Conservation (phyloP, 2,113 vertebrate genomes). For the Damaliscus lunatus region DNA sequence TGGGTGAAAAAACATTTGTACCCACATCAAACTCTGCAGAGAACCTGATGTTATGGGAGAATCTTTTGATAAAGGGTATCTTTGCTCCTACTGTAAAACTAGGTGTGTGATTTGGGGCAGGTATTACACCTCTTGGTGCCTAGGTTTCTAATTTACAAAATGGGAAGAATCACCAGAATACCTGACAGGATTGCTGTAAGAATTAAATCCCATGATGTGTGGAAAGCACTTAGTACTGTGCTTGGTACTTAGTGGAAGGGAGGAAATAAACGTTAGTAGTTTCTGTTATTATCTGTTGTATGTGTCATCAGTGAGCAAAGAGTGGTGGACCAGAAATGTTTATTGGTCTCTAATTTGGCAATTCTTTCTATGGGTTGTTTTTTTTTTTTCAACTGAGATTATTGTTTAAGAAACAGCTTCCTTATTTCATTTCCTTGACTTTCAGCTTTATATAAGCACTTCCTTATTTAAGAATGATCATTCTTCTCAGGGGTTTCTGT, state of each 20-base stretch:
- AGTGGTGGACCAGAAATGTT: neutral
- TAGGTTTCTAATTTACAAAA: neutral
- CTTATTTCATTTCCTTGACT: slow-evolving; percentile 41
- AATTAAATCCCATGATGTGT: neutral
- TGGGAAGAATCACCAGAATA: neutral
- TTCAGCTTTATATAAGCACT: neutral
- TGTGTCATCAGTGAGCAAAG: neutral
- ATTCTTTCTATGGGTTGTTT: neutral
- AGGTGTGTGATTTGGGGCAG: neutral
- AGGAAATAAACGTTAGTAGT: neutral
- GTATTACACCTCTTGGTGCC: neutral
- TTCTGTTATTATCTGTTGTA: neutral
- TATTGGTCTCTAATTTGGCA: slow-evolving; percentile 3
- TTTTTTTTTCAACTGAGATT: neutral
- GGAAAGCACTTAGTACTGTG: neutral
- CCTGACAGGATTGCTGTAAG: neutral
- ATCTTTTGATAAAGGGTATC: neutral
- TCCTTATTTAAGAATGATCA: neutral
- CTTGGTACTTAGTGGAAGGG: neutral
- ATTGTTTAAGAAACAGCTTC: slow-evolving; percentile 19
- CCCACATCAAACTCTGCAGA: neutral
- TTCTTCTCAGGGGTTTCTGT: neutral
- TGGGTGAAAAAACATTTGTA: neutral
- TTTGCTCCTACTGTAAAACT: neutral
- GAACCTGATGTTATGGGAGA: neutral